Base-by-base conservation (phyloP, 1,140 invertebrate genomes). In the Brachionus calyciflorus region DNA sequence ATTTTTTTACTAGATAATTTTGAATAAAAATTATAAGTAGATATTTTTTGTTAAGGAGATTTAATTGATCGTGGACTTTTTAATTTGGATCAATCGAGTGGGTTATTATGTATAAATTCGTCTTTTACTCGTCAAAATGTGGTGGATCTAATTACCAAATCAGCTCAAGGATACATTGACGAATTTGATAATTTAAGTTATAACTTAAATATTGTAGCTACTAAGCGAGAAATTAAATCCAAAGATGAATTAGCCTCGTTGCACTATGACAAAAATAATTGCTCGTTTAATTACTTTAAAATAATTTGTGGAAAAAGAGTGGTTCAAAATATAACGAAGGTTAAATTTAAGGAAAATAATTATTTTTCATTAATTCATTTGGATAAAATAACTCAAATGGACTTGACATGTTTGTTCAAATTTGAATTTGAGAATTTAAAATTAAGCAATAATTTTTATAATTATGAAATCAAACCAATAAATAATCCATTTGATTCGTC, bases 231-330 rank as follows among this genome's bases (percentile, higher is more conserved):
- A 40, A n/a, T 73, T n/a, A n/a, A n/a, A 10, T 17, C 12, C 37
- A 40, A 17, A 12, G 49, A 49, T 7, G 46, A 73, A 12, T 17
- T 73, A 10, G 26, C 9, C 4, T 4, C 17, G 6, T 19, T 73
- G 14, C 7, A 3, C 3, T 73, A 49, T 28, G 69, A 73, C 28
- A 6, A 30, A 10, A 40, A n/a, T 17, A 73, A 73, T 40, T 73
- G 69, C 28, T 48, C 69, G 4, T 73, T 73, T 21, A 73, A 19
- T 24, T 73, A 33, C 26, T 73, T 73, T 24, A 73, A 73, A 55
- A 28, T 70, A n/a, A 41, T 60, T 14, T 14, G 4, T 17, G 55
- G 26, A 1, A 33, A 33, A 5, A 37, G 33, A 37, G 33, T 5
- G 33, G 9, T 30, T 33, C 2, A 60, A 14, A 60, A 21, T 28